Evolutionary conservation across 2,797 vertebrate species (phyloP), one percentile per base, ranked within the genome.

Genomic region (Argentina silus): DNA sequence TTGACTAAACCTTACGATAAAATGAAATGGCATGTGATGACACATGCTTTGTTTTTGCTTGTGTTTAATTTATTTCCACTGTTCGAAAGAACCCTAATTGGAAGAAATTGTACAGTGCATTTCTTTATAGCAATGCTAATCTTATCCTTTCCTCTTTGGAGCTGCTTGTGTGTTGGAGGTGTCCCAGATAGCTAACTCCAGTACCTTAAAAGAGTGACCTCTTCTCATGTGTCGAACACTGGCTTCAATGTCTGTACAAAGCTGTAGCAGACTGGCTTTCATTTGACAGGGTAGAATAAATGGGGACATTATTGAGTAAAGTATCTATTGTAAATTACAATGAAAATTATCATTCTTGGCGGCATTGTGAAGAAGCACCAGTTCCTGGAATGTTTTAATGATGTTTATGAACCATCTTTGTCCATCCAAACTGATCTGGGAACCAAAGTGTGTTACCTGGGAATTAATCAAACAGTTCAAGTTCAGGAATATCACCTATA

Each of bases 81-180:
- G 53, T 74, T 79, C 68, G 67, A 75, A 75, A 82, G 71, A 45
- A 27, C 53, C 72, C 45, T 60, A 42, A 70, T 75, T 79, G 74
- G 83, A 88, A 78, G 87, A 86, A 83, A 85, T 47, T 74, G 59
- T 69, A 78, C 81, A 78, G 51, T 36, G 14, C 47, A 63, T 3
- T 81, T 89, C n/a, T 67, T 86, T 78, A 82, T 77, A 73, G 2
- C 75, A 70, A 75, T 82, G 81, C 87, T 92, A 87, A 92, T 81
- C 84, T 90, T 90, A 89, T 12, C 84, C 85, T 86, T 89, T 89
- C 86, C 87, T 84, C 87, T 90, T 87, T 86, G 85, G 86, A 89
- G 78, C 77, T 70, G 78, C 77, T 69, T n/a, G 67, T n/a, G 77
- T 74, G 72, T 51, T 83, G 79, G 83, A 85, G 85, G 67, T 84